Evolutionary conservation across 2,113 vertebrate genomes (phyloP), one percentile per base, ranked within the genome.

Genomic region (Phylloscopus trochiloides): DNA sequence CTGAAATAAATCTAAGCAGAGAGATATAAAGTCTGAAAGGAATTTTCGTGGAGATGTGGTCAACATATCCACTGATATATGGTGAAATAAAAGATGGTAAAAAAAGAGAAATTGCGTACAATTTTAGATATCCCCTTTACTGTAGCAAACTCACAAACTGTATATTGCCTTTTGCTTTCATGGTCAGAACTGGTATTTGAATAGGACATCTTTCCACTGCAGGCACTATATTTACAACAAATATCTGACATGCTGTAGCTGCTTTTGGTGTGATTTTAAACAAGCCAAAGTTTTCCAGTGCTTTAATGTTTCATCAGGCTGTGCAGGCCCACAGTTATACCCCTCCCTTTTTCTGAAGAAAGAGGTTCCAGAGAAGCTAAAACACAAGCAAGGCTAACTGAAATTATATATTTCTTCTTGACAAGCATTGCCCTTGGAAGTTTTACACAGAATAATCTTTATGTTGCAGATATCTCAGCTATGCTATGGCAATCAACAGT

Each of bases 1-100:
- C 59, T 76, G 84, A 89, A 86, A 79, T 83, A 93, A 91, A 89
- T 82, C 48, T 95, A 62, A 72, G 61, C 52, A 85, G 42, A 75
- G 26, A 17, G 32, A 31, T 68, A 34, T 61, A 38, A 80, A 82
- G 17, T 52, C 38, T n/a, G 58, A 94, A 88, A 84, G 73, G 31
- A 86, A 72, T 31, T 81, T 88, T 54, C 22, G 26, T 21, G 18
- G 73, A 81, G 22, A 45, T 71, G 28, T 50, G 28, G 47, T 67
- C 62, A 85, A 72, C 31, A 5, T 65, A 65, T 14, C 25, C 52
- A 72, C 47, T 65, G 50, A 43, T 34, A 18, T 20, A 78, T 72
- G 40, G 16, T 65, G 40, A 91, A 59, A 81, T 28, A 71, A 57
- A 86, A 78, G 21, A 6, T 61, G 3, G 34, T 72, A 84, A 22